Evolutionary conservation across 1,140 invertebrate species (phyloP), one percentile per base, ranked within the genome.

Genomic region (Aphis craccivora): DNA sequence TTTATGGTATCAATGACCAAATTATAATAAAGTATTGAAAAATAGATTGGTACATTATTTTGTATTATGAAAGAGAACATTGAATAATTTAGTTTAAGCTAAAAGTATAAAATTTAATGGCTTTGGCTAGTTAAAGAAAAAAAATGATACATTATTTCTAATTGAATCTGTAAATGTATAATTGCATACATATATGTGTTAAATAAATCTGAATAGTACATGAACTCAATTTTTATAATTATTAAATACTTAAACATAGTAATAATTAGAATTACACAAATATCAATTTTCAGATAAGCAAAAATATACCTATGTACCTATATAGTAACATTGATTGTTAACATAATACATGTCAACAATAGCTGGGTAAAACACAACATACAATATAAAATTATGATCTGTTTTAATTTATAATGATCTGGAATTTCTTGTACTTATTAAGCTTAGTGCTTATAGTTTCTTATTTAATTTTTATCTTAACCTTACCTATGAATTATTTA

Each of bases 311-410:
- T 5, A 35, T 45, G 8, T n/a, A 45, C 7, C 2, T 45, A 45
- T 6, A 83, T 84, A 35, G 23, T 83, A n/a, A 67, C 35, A 83
- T 86, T 84, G 37, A 81, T 93, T 83, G 81, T 83, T 84, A 83
- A 93, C 91, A 89, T 35, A 90, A 90, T 40, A 88, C 60, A 53
- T n/a, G 22, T 60, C 88, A 90, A 60, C 0, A 60, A 90, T 60
- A 90, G 51, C 88, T 60, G 35, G 14, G 51, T 60, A 43, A 90
- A 90, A 60, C 35, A 40, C 43, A 67, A 90, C 30, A 48, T 48
- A 25, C 43, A 22, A 60, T 60, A 60, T 37, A 55, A 90, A 37
- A 18, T 9, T 88, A 35, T 11, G 35, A 35, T 43, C 83, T 43
- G 43, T n/a, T 23, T 37, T 40, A 45, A 11, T 40, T 23, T 22